Base-by-base conservation (phyloP, 35 echinoderm and acorn worm genomes). In the Apostichopus californicus region DNA sequence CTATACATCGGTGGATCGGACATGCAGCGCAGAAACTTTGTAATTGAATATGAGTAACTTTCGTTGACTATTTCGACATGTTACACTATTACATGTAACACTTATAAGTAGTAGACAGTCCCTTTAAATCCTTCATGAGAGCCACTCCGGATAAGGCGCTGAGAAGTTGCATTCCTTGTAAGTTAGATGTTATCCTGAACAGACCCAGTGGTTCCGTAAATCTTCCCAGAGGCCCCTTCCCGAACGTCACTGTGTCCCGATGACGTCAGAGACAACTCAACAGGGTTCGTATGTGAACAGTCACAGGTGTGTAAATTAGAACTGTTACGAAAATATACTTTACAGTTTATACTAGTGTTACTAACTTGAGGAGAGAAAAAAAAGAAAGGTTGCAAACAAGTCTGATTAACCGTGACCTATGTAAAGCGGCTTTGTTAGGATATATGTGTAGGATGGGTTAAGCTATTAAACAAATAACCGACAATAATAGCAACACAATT, bases 231-330 rank as follows among this genome's bases (percentile, higher is more conserved):
- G 80, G 80, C 80, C 80, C 80, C 80, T 83, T 83, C 80, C 80
- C 80, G 80, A 83, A 83, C 80, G 80, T 83, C 80, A 83, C n/a
- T 83, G 12, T 18, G 17, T 55, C 55, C 7, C 52, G 5, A 83
- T 83, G 80, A 83, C 80, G 80, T 83, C 80, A 83, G 80, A 55
- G 5, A 83, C 53, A 55, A 83, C 8, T 83, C 80, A 83, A 83
- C 80, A 55, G 80, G 24, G 8, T 83, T 83, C 34, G 9, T 68
- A 46, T 46, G 34, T 46, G 34, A 46, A 46, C 34, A 46, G 34
- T 46, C 34, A 46, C 34, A 46, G 34, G 34, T 46, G 34, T 46
- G 34, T 46, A 3, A 46, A 46, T 46, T 46, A 46, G 34, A 46
- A 46, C 34, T 46, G 34, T 46, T 46, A 46, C 34, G 34, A 46